A percentile compares a stretch with the other conserved stretches of the same genome.
Conservation (phyloP, 2,888 invertebrate species). For the Lasioglossum figueresi region DNA sequence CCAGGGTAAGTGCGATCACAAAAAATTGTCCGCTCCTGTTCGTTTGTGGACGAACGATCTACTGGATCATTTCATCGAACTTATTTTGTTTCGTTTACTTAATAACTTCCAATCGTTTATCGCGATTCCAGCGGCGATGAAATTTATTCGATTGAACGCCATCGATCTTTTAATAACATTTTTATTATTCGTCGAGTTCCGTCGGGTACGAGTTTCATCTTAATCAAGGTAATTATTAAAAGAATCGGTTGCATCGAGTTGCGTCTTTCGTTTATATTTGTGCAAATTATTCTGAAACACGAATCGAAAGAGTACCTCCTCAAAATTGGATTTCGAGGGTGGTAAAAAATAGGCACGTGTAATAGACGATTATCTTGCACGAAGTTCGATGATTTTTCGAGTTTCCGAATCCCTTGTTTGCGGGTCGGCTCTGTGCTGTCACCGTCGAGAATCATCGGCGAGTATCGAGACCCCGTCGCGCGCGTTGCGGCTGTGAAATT, state of each 20-base stretch:
- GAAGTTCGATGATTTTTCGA: not conserved
- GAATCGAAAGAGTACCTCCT: not conserved
- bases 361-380: not conserved
- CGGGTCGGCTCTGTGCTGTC: not conserved
- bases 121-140: not conserved
- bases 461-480: slow-evolving; percentile 29
- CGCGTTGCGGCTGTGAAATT: slow-evolving; percentile 67
- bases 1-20: slow-evolving; percentile 49
- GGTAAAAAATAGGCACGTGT: not conserved
- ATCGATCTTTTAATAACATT: not conserved
- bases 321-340: not conserved
- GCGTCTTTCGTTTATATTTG: not conserved
- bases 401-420: not conserved
- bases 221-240: not conserved
- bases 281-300: not conserved
- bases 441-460: not conserved
- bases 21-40: slow-evolving; percentile 33
- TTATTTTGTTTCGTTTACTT: not conserved
- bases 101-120: not conserved
- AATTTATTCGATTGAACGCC: not conserved
- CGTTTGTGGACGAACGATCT: slow-evolving; percentile 16
- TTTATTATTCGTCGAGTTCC: not conserved
- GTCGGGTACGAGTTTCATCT: not conserved
- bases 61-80: slow-evolving; percentile 12
- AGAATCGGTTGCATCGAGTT: not conserved